phyloP scores from a whole-genome alignment of 2,888 invertebrate species.

The Synergus laeviventris region DNA sequence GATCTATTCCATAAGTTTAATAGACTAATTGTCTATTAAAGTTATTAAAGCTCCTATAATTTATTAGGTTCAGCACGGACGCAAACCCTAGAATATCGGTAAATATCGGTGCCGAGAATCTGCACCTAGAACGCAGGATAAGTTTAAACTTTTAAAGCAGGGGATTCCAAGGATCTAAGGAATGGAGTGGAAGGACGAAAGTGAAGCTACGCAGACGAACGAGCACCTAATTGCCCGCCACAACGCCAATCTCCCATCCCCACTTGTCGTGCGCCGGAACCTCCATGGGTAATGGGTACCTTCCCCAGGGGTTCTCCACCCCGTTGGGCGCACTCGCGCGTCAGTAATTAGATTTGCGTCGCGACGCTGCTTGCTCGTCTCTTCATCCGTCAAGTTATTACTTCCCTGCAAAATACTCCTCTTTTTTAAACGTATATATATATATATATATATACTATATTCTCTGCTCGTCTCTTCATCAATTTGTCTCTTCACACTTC shows the following conservation, averaged over 20 bases:
- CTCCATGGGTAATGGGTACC: conserved; percentile 31
- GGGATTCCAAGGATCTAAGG: not conserved
- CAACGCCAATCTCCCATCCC: conserved; percentile 44
- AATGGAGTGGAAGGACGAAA: conserved; percentile 11
- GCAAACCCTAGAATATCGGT: not conserved
- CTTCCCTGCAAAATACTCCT: conserved; percentile 38
- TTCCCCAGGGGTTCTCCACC: conserved; percentile 44
- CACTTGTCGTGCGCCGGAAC: conserved; percentile 43
- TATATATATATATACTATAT: no score
- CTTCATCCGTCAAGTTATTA: conserved; percentile 64
- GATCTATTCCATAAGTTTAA: not conserved
- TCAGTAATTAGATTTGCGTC: conserved; percentile 62
- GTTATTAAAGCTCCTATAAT: not conserved
- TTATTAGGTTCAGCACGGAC: not conserved
- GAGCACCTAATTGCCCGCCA: conserved; percentile 50
- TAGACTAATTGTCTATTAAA: no score
- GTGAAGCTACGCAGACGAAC: conserved; percentile 43
- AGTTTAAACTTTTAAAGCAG: not conserved
- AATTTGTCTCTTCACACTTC: not conserved
- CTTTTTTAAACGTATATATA: not conserved
- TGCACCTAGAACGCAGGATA: no score
- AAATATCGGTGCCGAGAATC: not conserved
- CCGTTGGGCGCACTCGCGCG: conserved; percentile 47
- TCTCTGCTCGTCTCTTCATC: conserved; percentile 13
- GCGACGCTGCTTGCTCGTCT: conserved; percentile 59